These are phyloP conservation scores for Okapia johnstoni DNA, from an alignment of 2,113 vertebrate genomes.

Conservation along the genomic window DNA sequence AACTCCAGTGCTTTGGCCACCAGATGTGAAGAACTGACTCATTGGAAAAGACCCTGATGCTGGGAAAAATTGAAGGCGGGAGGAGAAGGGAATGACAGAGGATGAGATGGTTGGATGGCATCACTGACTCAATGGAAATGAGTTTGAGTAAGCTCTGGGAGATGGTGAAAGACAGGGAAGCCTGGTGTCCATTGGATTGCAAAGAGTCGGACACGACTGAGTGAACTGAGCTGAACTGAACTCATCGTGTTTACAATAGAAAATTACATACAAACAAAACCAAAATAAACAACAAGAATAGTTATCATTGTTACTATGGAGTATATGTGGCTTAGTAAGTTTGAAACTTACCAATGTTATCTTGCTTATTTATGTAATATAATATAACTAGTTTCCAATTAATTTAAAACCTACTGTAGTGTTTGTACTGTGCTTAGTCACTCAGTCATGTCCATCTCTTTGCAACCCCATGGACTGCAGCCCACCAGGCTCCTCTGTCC, in stretches of 20 bases:
- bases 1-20: neutral
- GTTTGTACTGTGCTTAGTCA: neutral
- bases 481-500: neutral
- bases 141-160: neutral
- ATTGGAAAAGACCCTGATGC: neutral
- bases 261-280: neutral
- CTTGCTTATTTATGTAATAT: neutral
- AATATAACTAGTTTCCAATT: neutral
- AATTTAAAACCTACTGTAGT: neutral
- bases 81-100: neutral
- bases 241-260: neutral
- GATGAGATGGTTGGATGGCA: neutral
- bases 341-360: neutral
- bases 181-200: neutral
- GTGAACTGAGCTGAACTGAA: neutral
- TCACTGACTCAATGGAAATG: neutral
- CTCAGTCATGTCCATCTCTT: neutral
- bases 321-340: neutral
- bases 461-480: neutral
- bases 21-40: neutral
- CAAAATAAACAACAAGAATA: neutral
- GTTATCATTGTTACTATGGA: neutral
- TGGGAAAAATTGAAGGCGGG: neutral
- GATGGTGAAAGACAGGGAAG: neutral
- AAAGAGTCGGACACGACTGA: neutral